Percentiles rank a stretch among this genome's conserved stretches.
Evolutionary conservation across 1,140 invertebrate species (phyloP).

Genomic region (Stratiolaelaps scimitus): DNA sequence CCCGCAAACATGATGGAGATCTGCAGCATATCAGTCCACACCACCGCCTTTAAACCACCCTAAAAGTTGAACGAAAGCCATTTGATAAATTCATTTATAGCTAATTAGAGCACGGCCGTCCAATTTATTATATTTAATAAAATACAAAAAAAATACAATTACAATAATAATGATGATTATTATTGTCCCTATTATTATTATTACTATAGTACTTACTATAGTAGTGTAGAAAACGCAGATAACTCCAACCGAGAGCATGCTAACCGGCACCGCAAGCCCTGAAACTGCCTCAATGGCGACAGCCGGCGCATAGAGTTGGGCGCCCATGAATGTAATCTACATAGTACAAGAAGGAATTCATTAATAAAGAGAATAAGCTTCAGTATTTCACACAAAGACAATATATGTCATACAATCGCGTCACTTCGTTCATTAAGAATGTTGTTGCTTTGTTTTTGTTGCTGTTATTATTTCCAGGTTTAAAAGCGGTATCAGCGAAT

Average conservation of each 20-base stretch:
- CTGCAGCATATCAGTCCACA: constrained; percentile 37
- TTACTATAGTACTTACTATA: constrained; percentile 57
- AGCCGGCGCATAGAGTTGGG: constrained; percentile 43
- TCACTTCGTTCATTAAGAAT: too few relatives aligned
- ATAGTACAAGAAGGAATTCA: not conserved
- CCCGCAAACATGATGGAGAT: constrained; percentile 35
- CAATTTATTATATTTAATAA: too few relatives aligned
- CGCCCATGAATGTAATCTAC: constrained; percentile 42
- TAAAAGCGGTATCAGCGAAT: too few relatives aligned
- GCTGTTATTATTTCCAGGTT: too few relatives aligned
- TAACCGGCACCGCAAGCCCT: constrained; percentile 40
- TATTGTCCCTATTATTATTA: too few relatives aligned
- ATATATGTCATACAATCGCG: too few relatives aligned
- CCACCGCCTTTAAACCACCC: constrained; percentile 37
- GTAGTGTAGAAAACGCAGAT: constrained; percentile 46
- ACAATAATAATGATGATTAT: too few relatives aligned
- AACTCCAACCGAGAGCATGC: constrained; percentile 42
- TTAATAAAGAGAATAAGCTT: not conserved
- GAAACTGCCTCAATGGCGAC: constrained; percentile 43
- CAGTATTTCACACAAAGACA: not conserved
- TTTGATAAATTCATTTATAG: too few relatives aligned
- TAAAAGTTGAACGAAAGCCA: too few relatives aligned
- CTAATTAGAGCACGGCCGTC: too few relatives aligned
- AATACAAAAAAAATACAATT: too few relatives aligned
- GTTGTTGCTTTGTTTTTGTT: too few relatives aligned